Conservation (phyloP, 2,797 vertebrate species). For the Lepilemur ruficaudatus region DNA sequence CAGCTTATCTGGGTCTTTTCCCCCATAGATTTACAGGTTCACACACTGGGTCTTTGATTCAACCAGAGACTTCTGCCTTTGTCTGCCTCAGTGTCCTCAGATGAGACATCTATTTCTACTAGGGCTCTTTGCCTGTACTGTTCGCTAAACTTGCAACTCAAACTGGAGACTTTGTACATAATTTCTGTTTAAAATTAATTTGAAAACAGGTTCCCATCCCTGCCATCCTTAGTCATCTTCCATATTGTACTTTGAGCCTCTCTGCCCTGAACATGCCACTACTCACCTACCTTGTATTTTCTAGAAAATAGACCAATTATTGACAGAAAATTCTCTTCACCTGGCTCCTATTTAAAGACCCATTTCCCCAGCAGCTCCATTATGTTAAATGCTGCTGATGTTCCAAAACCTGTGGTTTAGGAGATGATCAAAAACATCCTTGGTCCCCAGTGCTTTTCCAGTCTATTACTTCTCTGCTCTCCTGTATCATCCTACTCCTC, state of each 20-base stretch:
- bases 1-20: background rate
- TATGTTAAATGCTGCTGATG: background rate
- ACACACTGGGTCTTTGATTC: background rate
- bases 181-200: background rate
- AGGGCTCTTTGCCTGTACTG: background rate
- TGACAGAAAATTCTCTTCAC: background rate
- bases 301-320: background rate
- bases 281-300: background rate
- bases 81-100: background rate
- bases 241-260: background rate
- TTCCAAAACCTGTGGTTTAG: conserved; percentile 7
- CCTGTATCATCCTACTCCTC: background rate
- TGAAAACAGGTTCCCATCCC: background rate
- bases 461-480: background rate
- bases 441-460: background rate
- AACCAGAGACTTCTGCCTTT: background rate
- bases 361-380: background rate
- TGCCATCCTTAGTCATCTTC: background rate
- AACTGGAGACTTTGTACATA: background rate
- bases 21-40: background rate
- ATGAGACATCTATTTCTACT: background rate
- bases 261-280: background rate
- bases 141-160: background rate
- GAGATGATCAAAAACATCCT: background rate
- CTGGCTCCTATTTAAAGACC: background rate